phyloP scores from a whole-genome alignment of 2,797 vertebrate genomes.

The Acrocephalus scirpaceus region DNA sequence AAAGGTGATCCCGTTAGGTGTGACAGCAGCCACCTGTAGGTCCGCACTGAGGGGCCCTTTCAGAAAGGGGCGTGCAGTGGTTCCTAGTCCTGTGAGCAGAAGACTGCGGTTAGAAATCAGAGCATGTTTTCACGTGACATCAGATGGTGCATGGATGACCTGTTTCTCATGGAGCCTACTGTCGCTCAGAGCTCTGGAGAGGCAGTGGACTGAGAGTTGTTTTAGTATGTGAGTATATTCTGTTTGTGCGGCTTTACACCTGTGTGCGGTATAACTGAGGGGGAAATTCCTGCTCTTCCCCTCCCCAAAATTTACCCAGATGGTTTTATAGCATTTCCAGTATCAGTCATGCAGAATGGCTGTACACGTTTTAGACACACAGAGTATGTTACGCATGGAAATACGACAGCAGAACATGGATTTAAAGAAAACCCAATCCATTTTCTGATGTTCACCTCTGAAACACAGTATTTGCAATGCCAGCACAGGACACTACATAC shows the following conservation, averaged over 20 bases:
- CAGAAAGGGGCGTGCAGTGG: constrained; percentile 59
- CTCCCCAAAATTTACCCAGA: constrained; percentile 9
- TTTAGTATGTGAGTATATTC: constrained; percentile 55
- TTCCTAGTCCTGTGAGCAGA: constrained; percentile 70
- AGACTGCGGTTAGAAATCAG: constrained; percentile 56
- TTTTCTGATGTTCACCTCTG: constrained; percentile 56
- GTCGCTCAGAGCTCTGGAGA: constrained; percentile 20
- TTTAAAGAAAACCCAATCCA: constrained; percentile 37
- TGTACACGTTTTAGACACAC: constrained; percentile 50
- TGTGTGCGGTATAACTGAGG: background rate
- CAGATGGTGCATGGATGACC: constrained; percentile 63
- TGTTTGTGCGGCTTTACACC: constrained; percentile 4
- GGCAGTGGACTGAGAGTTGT: constrained; percentile 34
- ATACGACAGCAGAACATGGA: constrained; percentile 59
- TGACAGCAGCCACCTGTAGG: constrained; percentile 41
- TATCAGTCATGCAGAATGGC: constrained; percentile 49
- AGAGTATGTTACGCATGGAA: constrained; percentile 55
- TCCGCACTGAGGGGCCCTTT: constrained; percentile 52
- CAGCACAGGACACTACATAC: constrained; percentile 65
- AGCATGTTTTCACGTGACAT: constrained; percentile 51
- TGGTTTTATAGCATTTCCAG: background rate
- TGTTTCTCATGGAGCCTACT: constrained; percentile 29
- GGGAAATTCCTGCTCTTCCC: constrained; percentile 11
- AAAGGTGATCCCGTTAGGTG: constrained; percentile 18
- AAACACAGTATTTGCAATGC: constrained; percentile 62